Evolutionary conservation across 2,888 invertebrate genomes (phyloP), one percentile per base, ranked within the genome.

Genomic region (Kryphioiulus occultus): DNA sequence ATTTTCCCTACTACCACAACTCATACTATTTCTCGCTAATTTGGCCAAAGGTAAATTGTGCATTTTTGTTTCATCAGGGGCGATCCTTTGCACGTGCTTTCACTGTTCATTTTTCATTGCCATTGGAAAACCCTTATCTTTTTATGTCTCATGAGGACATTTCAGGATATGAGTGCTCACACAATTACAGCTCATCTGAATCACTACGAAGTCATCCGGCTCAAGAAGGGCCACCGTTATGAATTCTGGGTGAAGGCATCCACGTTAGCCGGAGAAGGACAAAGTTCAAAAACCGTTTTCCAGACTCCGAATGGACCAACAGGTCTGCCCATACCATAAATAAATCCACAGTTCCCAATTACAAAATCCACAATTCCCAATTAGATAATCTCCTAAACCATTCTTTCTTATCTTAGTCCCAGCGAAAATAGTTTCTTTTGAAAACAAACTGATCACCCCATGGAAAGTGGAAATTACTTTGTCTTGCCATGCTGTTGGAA

Each of bases 221-320:
- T 98, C 90, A 96, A 96, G 90, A 94, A 94, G 42, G 87, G 53
- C 26, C 47, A 53, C 9, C 47, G 91, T 95, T 98, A 97, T 91
- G 96, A 97, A 92, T 98, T 98, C 93, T 97, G 97, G 96, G 97
- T 98, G 0, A 97, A 97, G 5, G 98, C 98, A 78, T 97, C 96
- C 89, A 98, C 98, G 0, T 96, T 96, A 90, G 97, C 98, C 91
- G 98, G 98, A 0, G 98, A 98, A 93, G 98, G 98, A 78, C 96
- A 96, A 92, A 95, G 96, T 88, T 98, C 98, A 88, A 96, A 96
- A 91, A 96, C 96, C 89, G 97, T 97, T 86, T 95, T 95, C 5
- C 95, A 87, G 26, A 78, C 35, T 39, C 87, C 87, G 1, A 87
- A 30, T 35, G 87, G 87, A 17, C 87, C 78, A 17, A 87, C 32